These are phyloP conservation scores for Iphiclides podalirius DNA, from an alignment of 2,888 invertebrate species.

Conservation along the genomic window DNA sequence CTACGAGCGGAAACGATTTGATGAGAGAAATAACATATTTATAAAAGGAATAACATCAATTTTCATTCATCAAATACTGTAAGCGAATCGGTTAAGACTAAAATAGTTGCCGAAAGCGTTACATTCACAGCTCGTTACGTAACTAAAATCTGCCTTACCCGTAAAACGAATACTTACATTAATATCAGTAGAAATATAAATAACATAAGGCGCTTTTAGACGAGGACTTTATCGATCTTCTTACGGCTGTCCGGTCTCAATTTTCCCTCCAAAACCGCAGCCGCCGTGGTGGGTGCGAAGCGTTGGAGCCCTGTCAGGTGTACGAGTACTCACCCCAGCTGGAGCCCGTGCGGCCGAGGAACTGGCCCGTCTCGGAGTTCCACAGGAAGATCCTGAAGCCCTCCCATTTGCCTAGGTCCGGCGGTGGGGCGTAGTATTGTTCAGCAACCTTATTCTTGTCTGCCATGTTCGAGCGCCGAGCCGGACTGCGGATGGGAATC, in stretches of 20 bases:
- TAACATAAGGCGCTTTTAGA: too few relatives aligned
- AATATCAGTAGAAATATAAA: too few relatives aligned
- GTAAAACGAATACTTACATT: too few relatives aligned
- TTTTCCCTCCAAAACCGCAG: slow-evolving; percentile 53
- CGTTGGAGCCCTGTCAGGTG: too few relatives aligned
- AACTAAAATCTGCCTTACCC: background rate
- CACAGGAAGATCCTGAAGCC: slow-evolving; percentile 91
- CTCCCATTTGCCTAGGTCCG: slow-evolving; percentile 92
- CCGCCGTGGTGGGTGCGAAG: slow-evolving; percentile 19
- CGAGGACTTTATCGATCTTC: slow-evolving; percentile 10
- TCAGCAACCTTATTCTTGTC: slow-evolving; percentile 86
- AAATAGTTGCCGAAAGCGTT: background rate
- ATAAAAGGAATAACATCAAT: too few relatives aligned
- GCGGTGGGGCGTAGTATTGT: slow-evolving; percentile 89
- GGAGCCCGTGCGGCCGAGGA: slow-evolving; percentile 93
- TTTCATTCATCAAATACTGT: too few relatives aligned
- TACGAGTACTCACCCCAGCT: slow-evolving; percentile 96
- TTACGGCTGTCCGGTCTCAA: slow-evolving; percentile 21
- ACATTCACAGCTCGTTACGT: background rate
- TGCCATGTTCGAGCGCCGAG: slow-evolving; percentile 81
- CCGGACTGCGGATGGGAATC: slow-evolving; percentile 72
- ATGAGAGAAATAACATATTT: too few relatives aligned
- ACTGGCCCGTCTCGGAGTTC: slow-evolving; percentile 95
- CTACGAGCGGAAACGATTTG: too few relatives aligned
- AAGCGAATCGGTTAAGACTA: too few relatives aligned